Conservation (phyloP, 2,113 vertebrate genomes). For the Malurus elegans region DNA sequence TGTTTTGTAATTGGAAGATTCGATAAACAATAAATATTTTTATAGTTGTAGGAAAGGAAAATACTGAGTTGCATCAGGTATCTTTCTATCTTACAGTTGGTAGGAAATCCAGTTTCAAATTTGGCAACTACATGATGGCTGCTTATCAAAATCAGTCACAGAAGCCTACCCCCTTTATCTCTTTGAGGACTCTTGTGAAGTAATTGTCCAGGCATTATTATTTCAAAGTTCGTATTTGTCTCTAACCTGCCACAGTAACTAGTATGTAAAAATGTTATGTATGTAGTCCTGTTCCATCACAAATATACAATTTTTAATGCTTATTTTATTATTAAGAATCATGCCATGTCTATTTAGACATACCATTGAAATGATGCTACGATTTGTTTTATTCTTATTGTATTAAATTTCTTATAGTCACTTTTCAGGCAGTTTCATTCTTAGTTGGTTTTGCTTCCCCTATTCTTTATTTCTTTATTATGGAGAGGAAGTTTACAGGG, state of each 20-base stretch:
- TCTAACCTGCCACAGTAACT: background rate
- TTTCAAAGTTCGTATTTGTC: background rate
- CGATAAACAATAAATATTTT: background rate
- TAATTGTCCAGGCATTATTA: background rate
- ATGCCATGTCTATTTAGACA: background rate
- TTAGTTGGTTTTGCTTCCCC: background rate
- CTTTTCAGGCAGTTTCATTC: background rate
- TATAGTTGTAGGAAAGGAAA: background rate
- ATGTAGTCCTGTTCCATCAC: background rate
- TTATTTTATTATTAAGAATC: background rate
- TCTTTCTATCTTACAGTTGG: background rate
- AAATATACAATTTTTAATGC: background rate
- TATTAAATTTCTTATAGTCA: background rate
- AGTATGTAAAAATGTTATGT: background rate
- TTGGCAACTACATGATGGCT: background rate
- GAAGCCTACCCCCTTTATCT: background rate
- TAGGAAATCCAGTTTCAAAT: background rate
- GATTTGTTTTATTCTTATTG: background rate
- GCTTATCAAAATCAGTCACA: background rate
- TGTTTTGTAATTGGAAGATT: background rate
- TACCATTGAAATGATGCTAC: background rate
- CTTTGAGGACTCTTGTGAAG: too few species aligned
- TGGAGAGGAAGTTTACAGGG: background rate
- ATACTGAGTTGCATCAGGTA: background rate
- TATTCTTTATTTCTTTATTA: background rate